Evolutionary conservation across 2,113 vertebrate genomes (phyloP).

Genomic region (Crotalus viridis): DNA sequence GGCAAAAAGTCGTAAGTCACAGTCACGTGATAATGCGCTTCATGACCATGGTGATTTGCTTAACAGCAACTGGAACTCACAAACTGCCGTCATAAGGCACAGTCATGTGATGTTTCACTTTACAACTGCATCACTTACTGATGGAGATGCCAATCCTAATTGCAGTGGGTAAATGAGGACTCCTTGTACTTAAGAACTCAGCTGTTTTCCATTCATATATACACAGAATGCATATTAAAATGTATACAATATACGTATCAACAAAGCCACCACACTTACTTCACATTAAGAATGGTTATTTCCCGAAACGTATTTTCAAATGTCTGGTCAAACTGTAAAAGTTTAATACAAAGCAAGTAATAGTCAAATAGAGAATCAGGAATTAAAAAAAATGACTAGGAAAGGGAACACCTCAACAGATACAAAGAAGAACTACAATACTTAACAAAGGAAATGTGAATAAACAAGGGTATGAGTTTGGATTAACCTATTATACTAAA

Average conservation of each 20-base stretch:
- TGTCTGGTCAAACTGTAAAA: background rate
- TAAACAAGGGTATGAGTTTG: background rate
- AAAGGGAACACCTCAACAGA: background rate
- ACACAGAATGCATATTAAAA: background rate
- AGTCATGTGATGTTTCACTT: background rate
- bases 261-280: constrained; percentile 55
- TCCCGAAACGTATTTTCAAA: accelerated
- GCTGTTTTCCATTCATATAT: background rate
- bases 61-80: background rate
- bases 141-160: background rate
- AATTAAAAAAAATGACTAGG: background rate
- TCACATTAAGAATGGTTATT: constrained; percentile 48
- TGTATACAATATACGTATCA: background rate
- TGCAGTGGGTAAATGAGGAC: background rate
- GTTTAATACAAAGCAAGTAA: constrained; percentile 29
- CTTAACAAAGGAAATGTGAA: background rate
- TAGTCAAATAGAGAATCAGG: background rate
- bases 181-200: background rate
- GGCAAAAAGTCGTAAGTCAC: background rate
- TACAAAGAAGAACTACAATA: background rate
- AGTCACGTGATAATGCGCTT: background rate
- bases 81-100: background rate
- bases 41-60: background rate
- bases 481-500: background rate
- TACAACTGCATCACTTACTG: background rate